Evolutionary conservation across 2,113 vertebrate genomes (phyloP).

Genomic region (Nibea coibor): DNA sequence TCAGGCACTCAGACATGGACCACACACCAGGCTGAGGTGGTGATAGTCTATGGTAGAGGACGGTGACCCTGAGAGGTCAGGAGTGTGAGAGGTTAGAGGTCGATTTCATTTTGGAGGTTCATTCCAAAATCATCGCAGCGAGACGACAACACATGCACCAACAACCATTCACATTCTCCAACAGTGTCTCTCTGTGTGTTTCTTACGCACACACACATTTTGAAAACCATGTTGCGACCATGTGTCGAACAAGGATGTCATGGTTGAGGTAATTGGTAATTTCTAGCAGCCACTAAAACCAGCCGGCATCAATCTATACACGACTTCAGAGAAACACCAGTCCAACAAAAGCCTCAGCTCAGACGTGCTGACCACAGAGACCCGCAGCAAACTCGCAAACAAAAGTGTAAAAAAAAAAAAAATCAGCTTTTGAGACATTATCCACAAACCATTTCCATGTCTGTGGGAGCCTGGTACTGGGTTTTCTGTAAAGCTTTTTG

Average conservation of each 20-base stretch:
- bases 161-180: conserved; percentile 11
- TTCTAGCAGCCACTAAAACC: conserved; percentile 57
- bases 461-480: conserved; percentile 26
- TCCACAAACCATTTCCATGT: conserved; percentile 5
- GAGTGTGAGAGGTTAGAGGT: conserved; percentile 51
- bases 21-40: conserved; percentile 51
- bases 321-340: conserved; percentile 53
- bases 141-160: conserved; percentile 33
- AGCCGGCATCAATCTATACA: conserved; percentile 54
- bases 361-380: conserved; percentile 42
- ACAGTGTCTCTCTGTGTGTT: conserved; percentile 17
- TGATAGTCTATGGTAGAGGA: conserved; percentile 17
- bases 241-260: conserved; percentile 59
- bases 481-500: neutral
- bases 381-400: conserved; percentile 35
- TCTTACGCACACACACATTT: neutral
- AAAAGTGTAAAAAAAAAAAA: conserved; percentile 21
- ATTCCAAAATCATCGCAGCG: conserved; percentile 36
- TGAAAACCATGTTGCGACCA: conserved; percentile 60
- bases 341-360: conserved; percentile 42
- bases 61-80: conserved; percentile 45
- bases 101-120: conserved; percentile 41
- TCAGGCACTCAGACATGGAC: neutral
- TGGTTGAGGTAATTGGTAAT: conserved; percentile 50
- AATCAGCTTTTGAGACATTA: conserved; percentile 32